Base-by-base conservation (phyloP, 2,888 invertebrate genomes). In the Cecidostiba fungosa region DNA sequence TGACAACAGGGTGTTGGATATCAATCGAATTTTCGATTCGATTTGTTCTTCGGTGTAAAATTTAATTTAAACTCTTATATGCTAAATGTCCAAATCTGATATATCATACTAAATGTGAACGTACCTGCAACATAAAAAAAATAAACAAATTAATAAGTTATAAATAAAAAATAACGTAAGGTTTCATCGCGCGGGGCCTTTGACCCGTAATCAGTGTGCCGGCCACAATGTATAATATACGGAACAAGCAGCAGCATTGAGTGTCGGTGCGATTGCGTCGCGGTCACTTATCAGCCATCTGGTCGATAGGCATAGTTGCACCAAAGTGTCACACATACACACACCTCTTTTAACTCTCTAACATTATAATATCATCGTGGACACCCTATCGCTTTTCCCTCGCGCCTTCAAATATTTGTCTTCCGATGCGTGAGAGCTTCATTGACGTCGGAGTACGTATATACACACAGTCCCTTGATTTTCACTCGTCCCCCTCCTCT, bases 201-300 rank as follows among this genome's bases (percentile, higher is more conserved):
- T 91, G 90, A 90, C 91, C 91, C 87, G 88, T 89, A 88, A 90
- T 90, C 88, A 89, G 85, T 87, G 85, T 87, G 89, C 88, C 89
- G 82, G 88, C 26, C 72, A 69, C 66, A 81, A 54, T 72, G 62
- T 85, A 59, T 29, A 3, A 1, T 4, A 66, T 32, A 70, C 77
- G 36, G 62, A 50, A 72, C 81, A 85, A n/a, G 66, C 43, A 70
- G 76, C n/a, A 23, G 59, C 23, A 8, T 19, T 77, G 77, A 62
- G 10, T 62, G 66, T 36, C 29, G 8, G 26, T 78, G 66, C 39
- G 47, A 36, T 32, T 54, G 74, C 76, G 29, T 70, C 39, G 54
- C n/a, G 26, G 12, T 74, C 32, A 26, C 76, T 82, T 85, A 85
- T 81, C 81, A 47, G 16, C 23, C 77, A 85, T 82, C 76, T 76